These are phyloP conservation scores for Ancistrus triradiatus DNA, from an alignment of 2,113 vertebrate genomes.

Conservation along the genomic window DNA sequence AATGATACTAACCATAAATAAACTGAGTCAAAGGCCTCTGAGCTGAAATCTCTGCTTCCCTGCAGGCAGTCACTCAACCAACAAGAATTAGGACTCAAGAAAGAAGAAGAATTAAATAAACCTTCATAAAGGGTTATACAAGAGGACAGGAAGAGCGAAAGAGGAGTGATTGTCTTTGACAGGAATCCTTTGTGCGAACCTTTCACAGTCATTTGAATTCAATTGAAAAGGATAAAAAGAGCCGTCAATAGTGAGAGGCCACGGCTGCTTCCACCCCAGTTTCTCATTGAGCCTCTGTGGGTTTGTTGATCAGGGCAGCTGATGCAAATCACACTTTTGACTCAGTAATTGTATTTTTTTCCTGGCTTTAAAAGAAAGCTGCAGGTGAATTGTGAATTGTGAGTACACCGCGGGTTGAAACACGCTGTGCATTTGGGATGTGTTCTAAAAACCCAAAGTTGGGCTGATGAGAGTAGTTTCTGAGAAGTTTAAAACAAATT, in stretches of 20 bases:
- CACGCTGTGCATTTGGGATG: too few species aligned
- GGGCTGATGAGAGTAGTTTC: too few species aligned
- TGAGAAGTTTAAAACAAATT: too few species aligned
- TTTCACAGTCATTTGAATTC: constrained; percentile 21
- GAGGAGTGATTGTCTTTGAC: constrained; percentile 3
- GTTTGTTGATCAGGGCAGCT: not conserved
- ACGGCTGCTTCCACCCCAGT: not conserved
- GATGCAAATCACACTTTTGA: not conserved
- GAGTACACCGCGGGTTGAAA: too few species aligned
- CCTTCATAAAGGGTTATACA: too few species aligned
- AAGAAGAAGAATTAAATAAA: constrained; percentile 12
- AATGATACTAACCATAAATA: too few species aligned
- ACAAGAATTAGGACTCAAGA: not conserved
- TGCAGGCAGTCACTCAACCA: too few species aligned
- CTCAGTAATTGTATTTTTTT: too few species aligned
- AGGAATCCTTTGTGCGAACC: constrained; percentile 26
- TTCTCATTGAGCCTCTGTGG: not conserved
- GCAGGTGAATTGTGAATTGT: too few species aligned
- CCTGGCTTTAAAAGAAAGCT: too few species aligned
- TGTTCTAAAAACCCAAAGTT: not conserved
- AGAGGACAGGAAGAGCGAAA: not conserved
- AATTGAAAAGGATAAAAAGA: constrained; percentile 37
- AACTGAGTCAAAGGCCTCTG: too few species aligned
- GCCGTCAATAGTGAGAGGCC: constrained; percentile 5
- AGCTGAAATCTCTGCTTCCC: too few species aligned